Evolutionary conservation across 2,888 invertebrate genomes (phyloP), one percentile per base, ranked within the genome.

Genomic region (Epirrhoe alternata): DNA sequence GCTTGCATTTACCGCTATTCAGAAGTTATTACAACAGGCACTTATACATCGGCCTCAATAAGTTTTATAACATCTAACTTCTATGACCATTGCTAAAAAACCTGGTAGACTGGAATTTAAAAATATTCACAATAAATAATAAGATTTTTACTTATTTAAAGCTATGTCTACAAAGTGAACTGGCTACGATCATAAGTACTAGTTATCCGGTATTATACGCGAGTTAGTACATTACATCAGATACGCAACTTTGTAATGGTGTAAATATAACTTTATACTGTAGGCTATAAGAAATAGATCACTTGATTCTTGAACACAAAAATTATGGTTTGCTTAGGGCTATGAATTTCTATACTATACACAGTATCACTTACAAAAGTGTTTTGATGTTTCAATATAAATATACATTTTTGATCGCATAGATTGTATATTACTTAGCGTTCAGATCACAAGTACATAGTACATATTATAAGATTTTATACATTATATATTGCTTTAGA

Each of bases 251-350:
- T 61, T 47, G 74, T 72, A 73, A 68, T 70, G 66, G 75, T 77
- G 80, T 84, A 80, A 79, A 81, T 83, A 83, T 77, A 76, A 71
- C 78, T 78, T 75, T 76, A 75, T 77, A 77, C 75, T 79, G 77
- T 79, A 78, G 73, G 77, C 77, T 74, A 74, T 78, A 80, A 75
- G 71, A 77, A 77, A 68, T 78, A 79, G 77, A 83, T 85, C 82
- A 84, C 84, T 81, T 77, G 74, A 76, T 83, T 74, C 64, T 79
- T 86, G 86, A 87, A 87, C 86, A 87, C 87, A 86, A 86, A 42
- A 85, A 83, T 79, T 63, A 86, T 79, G 79, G 80, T 83, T 80
- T 75, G 77, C 86, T 86, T 86, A 87, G 67, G 79, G 82, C 84
- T 86, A 84, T 79, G 76, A 78, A 82, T 82, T 80, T 74, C 66